Conservation (phyloP, 2,113 vertebrate genomes). For the Pangasianodon hypophthalmus region DNA sequence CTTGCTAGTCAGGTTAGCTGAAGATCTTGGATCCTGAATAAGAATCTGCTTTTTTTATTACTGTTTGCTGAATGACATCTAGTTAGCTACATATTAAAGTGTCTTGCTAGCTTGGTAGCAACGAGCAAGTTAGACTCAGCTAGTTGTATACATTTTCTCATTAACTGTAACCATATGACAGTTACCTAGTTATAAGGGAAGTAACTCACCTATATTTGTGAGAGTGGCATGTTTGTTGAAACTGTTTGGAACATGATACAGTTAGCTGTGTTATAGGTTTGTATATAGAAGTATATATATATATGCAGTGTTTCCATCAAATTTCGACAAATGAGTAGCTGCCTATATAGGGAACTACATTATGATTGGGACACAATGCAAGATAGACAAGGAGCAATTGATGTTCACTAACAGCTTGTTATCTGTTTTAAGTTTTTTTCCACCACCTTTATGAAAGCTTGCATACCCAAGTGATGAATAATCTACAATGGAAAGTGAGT, state of each 20-base stretch:
- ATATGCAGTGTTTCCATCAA: background rate
- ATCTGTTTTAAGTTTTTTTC: background rate
- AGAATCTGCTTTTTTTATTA: background rate
- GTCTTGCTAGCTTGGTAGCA: background rate
- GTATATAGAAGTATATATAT: background rate
- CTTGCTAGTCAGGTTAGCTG: background rate
- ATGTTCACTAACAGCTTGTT: background rate
- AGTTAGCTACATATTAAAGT: background rate
- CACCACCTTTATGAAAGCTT: background rate
- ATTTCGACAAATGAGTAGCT: background rate
- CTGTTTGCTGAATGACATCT: background rate
- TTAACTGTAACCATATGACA: background rate
- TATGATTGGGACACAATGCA: background rate
- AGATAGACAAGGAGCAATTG: background rate
- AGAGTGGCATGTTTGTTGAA: background rate
- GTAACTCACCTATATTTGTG: background rate
- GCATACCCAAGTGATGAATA: conserved; percentile 9
- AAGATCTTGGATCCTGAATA: background rate
- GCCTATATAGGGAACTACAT: background rate
- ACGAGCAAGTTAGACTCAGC: background rate
- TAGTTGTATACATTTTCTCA: background rate
- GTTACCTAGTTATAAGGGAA: background rate
- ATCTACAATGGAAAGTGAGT: conserved; percentile 17
- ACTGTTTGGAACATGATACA: background rate
- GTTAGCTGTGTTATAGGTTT: background rate